These are phyloP conservation scores for Enteromius viviparus DNA, from an alignment of 2,797 vertebrate genomes.

Conservation along the genomic window DNA sequence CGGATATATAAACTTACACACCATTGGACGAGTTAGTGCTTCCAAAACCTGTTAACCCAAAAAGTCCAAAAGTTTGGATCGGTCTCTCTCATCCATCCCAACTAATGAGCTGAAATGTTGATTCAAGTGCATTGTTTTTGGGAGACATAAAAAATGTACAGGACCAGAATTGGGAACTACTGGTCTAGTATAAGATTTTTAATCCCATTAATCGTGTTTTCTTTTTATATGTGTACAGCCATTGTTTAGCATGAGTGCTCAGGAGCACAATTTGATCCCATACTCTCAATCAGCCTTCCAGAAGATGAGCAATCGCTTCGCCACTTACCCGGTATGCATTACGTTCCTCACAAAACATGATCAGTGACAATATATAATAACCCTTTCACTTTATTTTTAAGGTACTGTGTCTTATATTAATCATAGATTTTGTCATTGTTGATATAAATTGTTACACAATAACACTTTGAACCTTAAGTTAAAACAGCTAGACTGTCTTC, in stretches of 20 bases:
- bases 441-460: background rate
- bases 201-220: background rate
- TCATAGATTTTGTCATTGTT: background rate
- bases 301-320: constrained; percentile 75
- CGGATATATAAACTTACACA: background rate
- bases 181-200: no score
- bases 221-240: constrained; percentile 65
- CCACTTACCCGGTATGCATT: constrained; percentile 75
- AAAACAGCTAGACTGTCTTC: background rate
- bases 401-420: background rate
- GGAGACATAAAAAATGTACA: no score
- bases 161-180: no score
- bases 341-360: constrained; percentile 18
- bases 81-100: no score
- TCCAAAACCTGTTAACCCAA: no score
- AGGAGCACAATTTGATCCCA: constrained; percentile 79
- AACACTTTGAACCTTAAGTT: background rate
- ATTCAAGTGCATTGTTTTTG: no score
- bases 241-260: constrained; percentile 79
- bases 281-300: constrained; percentile 70
- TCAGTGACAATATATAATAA: background rate
- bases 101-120: no score
- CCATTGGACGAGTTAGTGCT: no score
- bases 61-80: no score
- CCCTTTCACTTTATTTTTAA: background rate